phyloP scores from a whole-genome alignment of 2,113 vertebrate species.

The Morone chrysops region DNA sequence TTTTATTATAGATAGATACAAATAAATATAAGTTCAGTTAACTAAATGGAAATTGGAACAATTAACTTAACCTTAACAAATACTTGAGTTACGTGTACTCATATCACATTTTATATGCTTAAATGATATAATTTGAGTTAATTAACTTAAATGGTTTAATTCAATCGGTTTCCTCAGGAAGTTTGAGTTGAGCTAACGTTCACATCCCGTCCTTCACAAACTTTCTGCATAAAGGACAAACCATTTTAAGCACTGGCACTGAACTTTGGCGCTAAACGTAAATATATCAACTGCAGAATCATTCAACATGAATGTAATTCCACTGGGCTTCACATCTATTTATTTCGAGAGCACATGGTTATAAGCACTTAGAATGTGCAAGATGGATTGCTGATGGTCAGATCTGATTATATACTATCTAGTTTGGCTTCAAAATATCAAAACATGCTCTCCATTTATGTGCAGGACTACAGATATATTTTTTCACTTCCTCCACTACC shows the following conservation, averaged over 20 bases:
- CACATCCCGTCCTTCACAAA: not conserved
- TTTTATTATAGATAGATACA: too few relatives aligned
- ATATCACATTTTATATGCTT: too few relatives aligned
- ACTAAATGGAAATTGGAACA: too few relatives aligned
- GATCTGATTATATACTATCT: constrained; percentile 30
- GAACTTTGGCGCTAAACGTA: not conserved
- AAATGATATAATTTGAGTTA: too few relatives aligned
- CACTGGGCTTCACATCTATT: not conserved
- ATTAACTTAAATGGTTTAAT: too few relatives aligned
- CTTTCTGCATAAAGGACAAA: not conserved
- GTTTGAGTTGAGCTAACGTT: too few relatives aligned
- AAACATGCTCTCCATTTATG: constrained; percentile 15
- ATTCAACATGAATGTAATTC: not conserved
- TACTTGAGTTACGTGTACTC: too few relatives aligned
- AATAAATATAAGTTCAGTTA: too few relatives aligned
- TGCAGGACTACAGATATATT: not conserved
- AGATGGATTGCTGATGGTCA: constrained; percentile 54
- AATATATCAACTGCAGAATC: not conserved
- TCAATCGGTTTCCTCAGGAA: too few relatives aligned
- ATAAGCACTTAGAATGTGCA: constrained; percentile 29
- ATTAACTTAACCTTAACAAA: too few relatives aligned
- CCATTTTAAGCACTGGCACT: not conserved
- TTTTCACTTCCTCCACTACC: not conserved
- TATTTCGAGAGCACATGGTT: too few relatives aligned
- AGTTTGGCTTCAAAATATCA: constrained; percentile 39